phyloP scores from a whole-genome alignment of 2,797 vertebrate species.

The Danio choprae region DNA sequence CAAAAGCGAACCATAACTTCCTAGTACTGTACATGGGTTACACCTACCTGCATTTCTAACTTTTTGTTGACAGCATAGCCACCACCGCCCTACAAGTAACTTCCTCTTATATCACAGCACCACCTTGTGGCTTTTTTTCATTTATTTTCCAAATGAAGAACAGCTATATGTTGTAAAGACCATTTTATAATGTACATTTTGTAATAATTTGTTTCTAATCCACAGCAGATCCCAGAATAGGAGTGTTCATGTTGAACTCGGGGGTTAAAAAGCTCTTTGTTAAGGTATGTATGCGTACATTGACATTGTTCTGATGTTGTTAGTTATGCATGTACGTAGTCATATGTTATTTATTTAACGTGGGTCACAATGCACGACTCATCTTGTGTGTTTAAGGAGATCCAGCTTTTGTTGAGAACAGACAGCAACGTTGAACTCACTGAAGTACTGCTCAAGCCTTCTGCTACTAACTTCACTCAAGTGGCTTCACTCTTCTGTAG shows the following conservation, averaged over 20 bases:
- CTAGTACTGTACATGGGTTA: not conserved
- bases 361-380: not conserved
- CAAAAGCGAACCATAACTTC: slow-evolving; percentile 3
- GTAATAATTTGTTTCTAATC: slow-evolving; percentile 3
- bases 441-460: slow-evolving; percentile 83
- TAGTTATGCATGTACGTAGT: not conserved
- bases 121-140: not conserved
- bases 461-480: slow-evolving; percentile 89
- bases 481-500: slow-evolving; percentile 89
- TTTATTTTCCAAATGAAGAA: not conserved
- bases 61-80: not conserved
- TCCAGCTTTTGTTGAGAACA: slow-evolving; percentile 84
- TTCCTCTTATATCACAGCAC: not conserved
- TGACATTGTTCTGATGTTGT: slow-evolving; percentile 25
- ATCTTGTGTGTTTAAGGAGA: slow-evolving; percentile 77
- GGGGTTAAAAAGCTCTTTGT: slow-evolving; percentile 88
- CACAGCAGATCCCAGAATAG: slow-evolving; percentile 80
- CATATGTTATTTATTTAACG: not conserved
- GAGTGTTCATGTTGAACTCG: slow-evolving; percentile 91
- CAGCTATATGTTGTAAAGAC: not conserved
- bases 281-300: slow-evolving; percentile 81
- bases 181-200: not conserved
- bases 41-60: slow-evolving; percentile 12
- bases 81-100: not conserved
- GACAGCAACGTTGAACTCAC: slow-evolving; percentile 83